Percentiles rank a stretch among this genome's conserved stretches.
Conservation (phyloP, 2,888 invertebrate species). For the Himalopsyche anomala region DNA sequence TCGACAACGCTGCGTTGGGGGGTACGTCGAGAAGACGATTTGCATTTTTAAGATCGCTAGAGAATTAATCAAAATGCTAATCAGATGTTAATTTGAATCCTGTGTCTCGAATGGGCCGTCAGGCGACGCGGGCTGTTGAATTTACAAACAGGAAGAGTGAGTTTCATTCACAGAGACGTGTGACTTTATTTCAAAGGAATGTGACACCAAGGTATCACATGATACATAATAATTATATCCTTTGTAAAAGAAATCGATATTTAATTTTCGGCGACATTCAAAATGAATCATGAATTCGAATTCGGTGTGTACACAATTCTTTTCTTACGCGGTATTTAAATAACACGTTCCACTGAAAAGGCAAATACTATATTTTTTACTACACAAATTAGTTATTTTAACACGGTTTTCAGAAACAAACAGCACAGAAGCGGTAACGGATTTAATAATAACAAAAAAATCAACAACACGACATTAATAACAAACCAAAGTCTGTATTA, state of each 20-base stretch:
- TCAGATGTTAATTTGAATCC: constrained; percentile 61
- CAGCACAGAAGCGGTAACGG: no score
- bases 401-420: no score
- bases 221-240: neutral
- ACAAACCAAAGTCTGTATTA: no score
- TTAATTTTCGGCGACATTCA: neutral
- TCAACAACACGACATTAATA: no score
- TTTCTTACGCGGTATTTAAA: no score
- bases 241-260: neutral
- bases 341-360: no score
- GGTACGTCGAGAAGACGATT: constrained; percentile 48
- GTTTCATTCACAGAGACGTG: neutral
- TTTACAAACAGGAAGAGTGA: neutral
- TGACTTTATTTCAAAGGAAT: neutral
- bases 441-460: no score
- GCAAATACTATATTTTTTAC: no score
- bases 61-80: constrained; percentile 65
- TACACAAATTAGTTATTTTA: no score
- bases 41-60: constrained; percentile 65
- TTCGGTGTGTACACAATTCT: no score
- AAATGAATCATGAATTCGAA: no score
- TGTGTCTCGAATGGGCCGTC: constrained; percentile 54
- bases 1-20: neutral
- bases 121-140: constrained; percentile 39
- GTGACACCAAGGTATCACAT: neutral